Percentiles rank a stretch among this genome's conserved stretches.
Conservation (phyloP, 2,888 invertebrate genomes). For the Tricholauxania praeusta region DNA sequence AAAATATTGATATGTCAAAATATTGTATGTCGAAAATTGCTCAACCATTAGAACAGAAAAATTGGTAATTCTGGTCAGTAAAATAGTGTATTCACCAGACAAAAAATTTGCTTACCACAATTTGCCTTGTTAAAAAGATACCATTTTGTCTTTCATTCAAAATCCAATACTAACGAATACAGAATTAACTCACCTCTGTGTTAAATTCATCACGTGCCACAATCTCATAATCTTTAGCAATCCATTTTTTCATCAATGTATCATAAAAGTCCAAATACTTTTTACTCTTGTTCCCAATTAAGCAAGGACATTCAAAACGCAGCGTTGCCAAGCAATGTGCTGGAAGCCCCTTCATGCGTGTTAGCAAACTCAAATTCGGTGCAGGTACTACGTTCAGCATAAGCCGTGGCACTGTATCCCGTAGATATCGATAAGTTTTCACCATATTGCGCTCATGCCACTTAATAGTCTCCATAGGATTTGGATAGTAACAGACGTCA, state of each 20-base stretch:
- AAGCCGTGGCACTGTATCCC: conserved; percentile 73
- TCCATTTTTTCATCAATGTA: conserved; percentile 71
- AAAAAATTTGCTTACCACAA: too few relatives aligned
- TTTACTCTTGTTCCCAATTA: conserved; percentile 67
- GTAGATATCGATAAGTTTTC: conserved; percentile 66
- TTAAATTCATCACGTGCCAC: conserved; percentile 66
- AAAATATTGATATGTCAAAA: too few relatives aligned
- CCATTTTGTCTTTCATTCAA: too few relatives aligned
- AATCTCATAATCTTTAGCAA: conserved; percentile 70
- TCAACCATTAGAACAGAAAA: too few relatives aligned
- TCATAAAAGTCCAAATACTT: conserved; percentile 62
- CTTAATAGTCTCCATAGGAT: conserved; percentile 66
- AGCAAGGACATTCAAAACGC: conserved; percentile 72
- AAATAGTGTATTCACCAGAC: too few relatives aligned
- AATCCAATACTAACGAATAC: too few relatives aligned
- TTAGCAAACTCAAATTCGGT: conserved; percentile 69
- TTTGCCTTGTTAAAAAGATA: too few relatives aligned
- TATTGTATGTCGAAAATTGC: too few relatives aligned
- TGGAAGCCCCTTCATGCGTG: conserved; percentile 65
- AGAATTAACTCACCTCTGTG: too few relatives aligned
- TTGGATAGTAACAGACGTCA: conserved; percentile 70
- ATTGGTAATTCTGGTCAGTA: too few relatives aligned
- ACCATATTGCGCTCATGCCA: conserved; percentile 70
- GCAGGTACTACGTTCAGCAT: conserved; percentile 71
- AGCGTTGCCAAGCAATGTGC: conserved; percentile 66